These are phyloP conservation scores for Pinna nobilis DNA, from an alignment of 1,140 invertebrate genomes.

Conservation along the genomic window DNA sequence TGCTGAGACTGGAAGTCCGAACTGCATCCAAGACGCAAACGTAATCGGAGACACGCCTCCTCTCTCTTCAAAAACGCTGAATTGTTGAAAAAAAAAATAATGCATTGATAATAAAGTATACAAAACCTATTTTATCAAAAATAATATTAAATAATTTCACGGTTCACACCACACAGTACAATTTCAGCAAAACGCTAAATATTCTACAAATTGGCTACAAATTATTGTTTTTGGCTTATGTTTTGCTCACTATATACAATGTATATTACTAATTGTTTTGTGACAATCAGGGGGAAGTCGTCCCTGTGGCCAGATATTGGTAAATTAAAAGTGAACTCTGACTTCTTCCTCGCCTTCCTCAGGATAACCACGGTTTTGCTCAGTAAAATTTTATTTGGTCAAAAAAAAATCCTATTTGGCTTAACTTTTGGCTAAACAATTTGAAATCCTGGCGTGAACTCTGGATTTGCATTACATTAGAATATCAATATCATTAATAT, in stretches of 20 bases:
- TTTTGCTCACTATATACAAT: background rate
- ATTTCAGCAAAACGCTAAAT: too few species aligned
- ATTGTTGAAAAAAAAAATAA: background rate
- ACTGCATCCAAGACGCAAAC: constrained; percentile 74
- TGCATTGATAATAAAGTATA: background rate
- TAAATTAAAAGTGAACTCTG: too few species aligned
- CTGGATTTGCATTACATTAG: too few species aligned
- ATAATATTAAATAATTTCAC: background rate
- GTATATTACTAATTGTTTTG: background rate
- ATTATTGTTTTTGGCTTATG: background rate
- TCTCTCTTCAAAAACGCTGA: constrained; percentile 52
- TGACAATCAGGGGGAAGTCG: background rate
- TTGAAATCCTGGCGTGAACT: too few species aligned
- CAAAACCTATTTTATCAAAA: background rate
- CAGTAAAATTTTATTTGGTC: too few species aligned
- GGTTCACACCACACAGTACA: background rate
- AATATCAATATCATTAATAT: too few species aligned
- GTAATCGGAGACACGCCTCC: constrained; percentile 60
- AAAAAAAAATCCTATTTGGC: too few species aligned
- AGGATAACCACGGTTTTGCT: too few species aligned
- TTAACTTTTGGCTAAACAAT: too few species aligned
- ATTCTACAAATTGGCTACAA: background rate
- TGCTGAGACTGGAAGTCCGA: constrained; percentile 72
- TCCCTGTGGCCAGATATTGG: too few species aligned
- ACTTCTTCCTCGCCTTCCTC: too few species aligned